These are phyloP conservation scores for Palythoa grandis DNA, from an alignment of 92 coral and sea anemone species.

Conservation along the genomic window DNA sequence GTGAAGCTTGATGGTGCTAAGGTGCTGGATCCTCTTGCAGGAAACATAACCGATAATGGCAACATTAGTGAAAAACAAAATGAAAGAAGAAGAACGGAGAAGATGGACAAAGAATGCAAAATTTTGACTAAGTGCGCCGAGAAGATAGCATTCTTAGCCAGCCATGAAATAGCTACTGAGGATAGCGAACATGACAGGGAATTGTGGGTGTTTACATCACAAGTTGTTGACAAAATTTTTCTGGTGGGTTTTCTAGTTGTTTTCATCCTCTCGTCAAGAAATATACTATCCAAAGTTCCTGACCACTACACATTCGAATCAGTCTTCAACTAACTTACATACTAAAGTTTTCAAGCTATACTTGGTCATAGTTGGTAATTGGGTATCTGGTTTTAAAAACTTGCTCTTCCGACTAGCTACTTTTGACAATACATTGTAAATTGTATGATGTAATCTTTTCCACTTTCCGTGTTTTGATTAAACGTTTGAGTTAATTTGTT, in stretches of 20 bases:
- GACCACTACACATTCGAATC: slow-evolving; percentile 42
- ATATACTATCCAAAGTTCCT: slow-evolving; percentile 72
- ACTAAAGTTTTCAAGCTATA: too few relatives aligned
- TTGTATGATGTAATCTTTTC: too few relatives aligned
- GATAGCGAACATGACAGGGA: slow-evolving; percentile 61
- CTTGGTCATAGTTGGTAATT: neutral
- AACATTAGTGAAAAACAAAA: neutral
- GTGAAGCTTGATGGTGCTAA: slow-evolving; percentile 9
- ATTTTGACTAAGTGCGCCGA: slow-evolving; percentile 49
- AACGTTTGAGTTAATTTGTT: too few relatives aligned
- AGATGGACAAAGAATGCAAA: neutral
- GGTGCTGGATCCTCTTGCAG: neutral
- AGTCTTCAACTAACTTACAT: neutral
- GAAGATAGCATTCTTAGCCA: slow-evolving; percentile 61
- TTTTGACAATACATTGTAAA: too few relatives aligned
- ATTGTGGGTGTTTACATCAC: slow-evolving; percentile 75
- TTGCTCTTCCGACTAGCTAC: too few relatives aligned
- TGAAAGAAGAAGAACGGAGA: neutral
- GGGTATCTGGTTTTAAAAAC: too few relatives aligned
- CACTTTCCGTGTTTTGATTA: too few relatives aligned
- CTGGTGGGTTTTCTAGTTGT: slow-evolving; percentile 59
- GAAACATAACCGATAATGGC: neutral
- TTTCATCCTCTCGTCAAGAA: slow-evolving; percentile 51
- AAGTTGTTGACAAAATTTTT: slow-evolving; percentile 68
- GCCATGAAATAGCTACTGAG: slow-evolving; percentile 47